Percentiles rank a stretch among this genome's conserved stretches.
phyloP scores from a whole-genome alignment of 2,888 invertebrate species.

The Acholoe squamosa region DNA sequence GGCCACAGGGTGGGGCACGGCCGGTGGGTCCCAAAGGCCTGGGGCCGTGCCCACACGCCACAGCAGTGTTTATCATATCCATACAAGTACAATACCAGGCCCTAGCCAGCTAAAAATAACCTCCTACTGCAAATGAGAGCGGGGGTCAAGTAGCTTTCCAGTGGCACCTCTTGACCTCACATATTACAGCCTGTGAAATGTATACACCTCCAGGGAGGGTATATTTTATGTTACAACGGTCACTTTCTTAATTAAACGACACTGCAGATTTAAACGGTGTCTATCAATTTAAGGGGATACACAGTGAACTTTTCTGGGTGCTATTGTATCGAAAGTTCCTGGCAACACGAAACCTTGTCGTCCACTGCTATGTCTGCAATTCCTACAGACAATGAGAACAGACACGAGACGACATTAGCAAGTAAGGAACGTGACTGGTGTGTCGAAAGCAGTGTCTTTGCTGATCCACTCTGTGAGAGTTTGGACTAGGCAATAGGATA shows the following conservation, averaged over 20 bases:
- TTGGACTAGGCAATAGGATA: too few relatives aligned
- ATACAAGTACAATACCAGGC: constrained; percentile 1
- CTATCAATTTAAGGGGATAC: background rate
- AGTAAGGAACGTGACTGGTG: background rate
- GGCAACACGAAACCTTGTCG: background rate
- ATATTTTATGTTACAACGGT: background rate
- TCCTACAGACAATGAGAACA: background rate
- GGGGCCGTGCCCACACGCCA: too few relatives aligned
- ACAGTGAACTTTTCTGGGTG: background rate
- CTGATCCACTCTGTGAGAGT: background rate
- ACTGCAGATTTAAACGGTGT: background rate
- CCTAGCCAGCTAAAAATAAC: background rate
- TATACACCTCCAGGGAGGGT: background rate
- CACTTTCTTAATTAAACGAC: background rate
- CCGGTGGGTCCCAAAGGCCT: background rate
- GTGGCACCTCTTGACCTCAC: background rate
- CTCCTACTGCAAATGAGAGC: background rate
- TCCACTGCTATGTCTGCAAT: background rate
- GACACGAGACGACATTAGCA: background rate
- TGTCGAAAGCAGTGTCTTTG: background rate
- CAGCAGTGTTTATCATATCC: constrained; percentile 17
- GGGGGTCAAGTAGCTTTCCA: background rate
- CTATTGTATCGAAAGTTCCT: background rate
- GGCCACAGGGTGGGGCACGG: background rate
- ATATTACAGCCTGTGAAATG: background rate